Percentiles rank a stretch among this genome's conserved stretches.
These are phyloP conservation scores for Catharus minimus DNA, from an alignment of 2,113 vertebrate genomes.

Conservation along the genomic window DNA sequence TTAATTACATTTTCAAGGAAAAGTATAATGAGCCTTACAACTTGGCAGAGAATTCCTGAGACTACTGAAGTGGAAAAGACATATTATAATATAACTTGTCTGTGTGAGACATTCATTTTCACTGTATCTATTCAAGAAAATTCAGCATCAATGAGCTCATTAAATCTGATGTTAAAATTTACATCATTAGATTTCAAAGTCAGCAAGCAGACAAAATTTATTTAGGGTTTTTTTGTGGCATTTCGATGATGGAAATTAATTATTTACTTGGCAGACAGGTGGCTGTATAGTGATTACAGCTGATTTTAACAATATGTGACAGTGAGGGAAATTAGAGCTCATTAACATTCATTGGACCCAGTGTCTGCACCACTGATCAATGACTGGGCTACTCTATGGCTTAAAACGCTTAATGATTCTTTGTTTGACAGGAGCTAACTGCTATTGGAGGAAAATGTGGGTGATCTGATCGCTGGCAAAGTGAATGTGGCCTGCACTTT, in stretches of 20 bases:
- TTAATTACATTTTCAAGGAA: background rate
- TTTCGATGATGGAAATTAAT: background rate
- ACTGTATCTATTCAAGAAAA: background rate
- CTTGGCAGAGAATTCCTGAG: background rate
- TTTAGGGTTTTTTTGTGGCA: background rate
- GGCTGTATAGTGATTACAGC: background rate
- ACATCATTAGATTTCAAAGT: background rate
- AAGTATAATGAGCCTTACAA: background rate
- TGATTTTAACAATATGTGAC: slow-evolving; percentile 45
- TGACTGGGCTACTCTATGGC: background rate
- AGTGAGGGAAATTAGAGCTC: slow-evolving; percentile 23
- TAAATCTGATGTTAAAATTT: slow-evolving; percentile 8
- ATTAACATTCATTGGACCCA: slow-evolving; percentile 29
- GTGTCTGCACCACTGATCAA: slow-evolving; percentile 33
- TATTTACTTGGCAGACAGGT: slow-evolving; percentile 45
- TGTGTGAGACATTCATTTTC: background rate
- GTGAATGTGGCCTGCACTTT: background rate
- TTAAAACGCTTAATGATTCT: slow-evolving; percentile 35
- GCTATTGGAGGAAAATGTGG: background rate
- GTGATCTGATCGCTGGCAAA: background rate
- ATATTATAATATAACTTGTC: background rate
- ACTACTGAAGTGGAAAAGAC: background rate
- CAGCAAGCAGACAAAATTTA: slow-evolving; percentile 24
- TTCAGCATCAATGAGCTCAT: background rate
- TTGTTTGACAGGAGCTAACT: slow-evolving; percentile 27